These are phyloP conservation scores for Cydia splendana DNA, from an alignment of 1,140 invertebrate genomes.

Conservation along the genomic window DNA sequence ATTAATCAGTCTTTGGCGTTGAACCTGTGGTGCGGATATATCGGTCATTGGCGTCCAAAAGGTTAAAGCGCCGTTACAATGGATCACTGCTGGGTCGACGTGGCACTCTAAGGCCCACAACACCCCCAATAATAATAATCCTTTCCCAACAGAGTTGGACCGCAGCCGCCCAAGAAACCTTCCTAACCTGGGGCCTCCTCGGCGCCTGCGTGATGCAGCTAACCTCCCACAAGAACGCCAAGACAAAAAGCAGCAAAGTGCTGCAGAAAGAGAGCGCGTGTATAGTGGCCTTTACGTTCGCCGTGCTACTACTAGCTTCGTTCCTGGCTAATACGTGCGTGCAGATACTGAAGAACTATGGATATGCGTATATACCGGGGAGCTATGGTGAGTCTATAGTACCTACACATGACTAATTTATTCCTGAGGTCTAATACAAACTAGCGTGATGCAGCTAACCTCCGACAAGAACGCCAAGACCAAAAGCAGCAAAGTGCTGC, in stretches of 20 bases:
- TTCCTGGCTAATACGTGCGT: slow-evolving; percentile 91
- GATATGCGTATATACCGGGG: slow-evolving; percentile 87
- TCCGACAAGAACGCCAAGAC: slow-evolving; percentile 82
- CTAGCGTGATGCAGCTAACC: slow-evolving; percentile 88
- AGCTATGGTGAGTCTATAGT: slow-evolving; percentile 87
- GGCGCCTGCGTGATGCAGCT: slow-evolving; percentile 92
- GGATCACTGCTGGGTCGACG: no score
- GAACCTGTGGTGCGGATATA: no score
- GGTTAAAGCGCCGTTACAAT: no score
- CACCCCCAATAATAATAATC: no score
- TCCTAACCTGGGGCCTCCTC: slow-evolving; percentile 94
- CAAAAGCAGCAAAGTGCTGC: slow-evolving; percentile 83
- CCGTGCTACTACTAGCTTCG: slow-evolving; percentile 86
- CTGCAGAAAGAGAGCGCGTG: slow-evolving; percentile 89
- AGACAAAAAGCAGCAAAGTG: slow-evolving; percentile 82
- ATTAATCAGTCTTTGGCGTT: no score
- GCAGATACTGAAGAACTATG: slow-evolving; percentile 85
- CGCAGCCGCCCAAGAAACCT: slow-evolving; percentile 92
- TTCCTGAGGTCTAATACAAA: no score
- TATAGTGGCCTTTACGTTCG: slow-evolving; percentile 88
- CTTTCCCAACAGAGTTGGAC: slow-evolving; percentile 86
- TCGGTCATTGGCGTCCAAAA: no score
- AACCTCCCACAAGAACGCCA: slow-evolving; percentile 83
- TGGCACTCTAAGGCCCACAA: no score
- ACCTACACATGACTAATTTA: no score